Percentiles rank a stretch among this genome's conserved stretches.
Conservation (phyloP, 2,113 vertebrate species). For the Etia nguti region DNA sequence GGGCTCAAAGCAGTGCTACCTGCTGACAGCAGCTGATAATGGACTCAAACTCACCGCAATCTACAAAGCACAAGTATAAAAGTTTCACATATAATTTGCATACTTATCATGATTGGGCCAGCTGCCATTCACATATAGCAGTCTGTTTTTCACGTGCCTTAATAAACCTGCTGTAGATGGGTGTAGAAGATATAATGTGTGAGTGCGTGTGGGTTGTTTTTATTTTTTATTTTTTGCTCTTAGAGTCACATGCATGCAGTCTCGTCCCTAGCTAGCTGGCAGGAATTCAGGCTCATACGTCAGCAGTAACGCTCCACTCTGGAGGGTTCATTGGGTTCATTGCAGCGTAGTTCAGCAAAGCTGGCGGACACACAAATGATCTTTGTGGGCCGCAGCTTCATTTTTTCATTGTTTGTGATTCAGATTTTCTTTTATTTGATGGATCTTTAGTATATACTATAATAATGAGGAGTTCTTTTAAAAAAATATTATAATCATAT, state of each 20-base stretch:
- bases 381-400: not conserved
- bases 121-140: conserved; percentile 1
- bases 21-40: conserved; percentile 52
- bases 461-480: not conserved
- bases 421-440: not conserved
- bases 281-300: conserved; percentile 35
- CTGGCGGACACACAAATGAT: not conserved
- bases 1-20: conserved; percentile 18
- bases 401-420: not conserved
- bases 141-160: conserved; percentile 17
- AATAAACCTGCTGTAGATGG: conserved; percentile 26
- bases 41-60: conserved; percentile 26
- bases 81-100: conserved; percentile 55
- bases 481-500: not conserved
- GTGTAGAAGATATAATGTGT: not conserved
- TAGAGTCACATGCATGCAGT: not conserved
- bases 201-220: not conserved
- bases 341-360: not conserved
- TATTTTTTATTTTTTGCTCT: not conserved
- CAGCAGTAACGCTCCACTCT: conserved; percentile 32
- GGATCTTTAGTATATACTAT: not conserved
- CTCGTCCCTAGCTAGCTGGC: conserved; percentile 17
- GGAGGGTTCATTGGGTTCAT: conserved; percentile 36
- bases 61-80: conserved; percentile 29
- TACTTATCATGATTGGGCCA: conserved; percentile 51